Conservation (phyloP, 2,888 invertebrate genomes). For the Oscheius onirici region DNA sequence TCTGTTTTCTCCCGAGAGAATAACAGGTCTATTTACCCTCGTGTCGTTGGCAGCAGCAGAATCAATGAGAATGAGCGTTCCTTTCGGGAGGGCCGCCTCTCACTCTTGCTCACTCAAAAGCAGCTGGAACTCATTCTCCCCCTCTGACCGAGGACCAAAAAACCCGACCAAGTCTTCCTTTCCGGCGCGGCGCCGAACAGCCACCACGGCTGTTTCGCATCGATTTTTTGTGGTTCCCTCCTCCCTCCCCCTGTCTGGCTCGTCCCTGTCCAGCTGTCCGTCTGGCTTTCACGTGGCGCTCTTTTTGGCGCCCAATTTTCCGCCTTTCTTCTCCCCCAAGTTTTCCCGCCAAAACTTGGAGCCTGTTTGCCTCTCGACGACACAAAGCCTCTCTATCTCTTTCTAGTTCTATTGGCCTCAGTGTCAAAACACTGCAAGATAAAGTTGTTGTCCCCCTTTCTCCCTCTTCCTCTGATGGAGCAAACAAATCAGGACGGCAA, state of each 20-base stretch:
- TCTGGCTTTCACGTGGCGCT: slow-evolving; percentile 30
- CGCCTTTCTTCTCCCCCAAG: neutral
- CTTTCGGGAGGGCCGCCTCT: neutral
- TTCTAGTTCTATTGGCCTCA: neutral
- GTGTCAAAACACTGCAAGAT: no score
- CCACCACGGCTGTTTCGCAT: slow-evolving; percentile 2
- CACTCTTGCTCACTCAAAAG: no score
- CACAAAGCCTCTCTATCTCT: neutral
- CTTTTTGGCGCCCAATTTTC: slow-evolving; percentile 18
- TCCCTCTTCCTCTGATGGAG: neutral
- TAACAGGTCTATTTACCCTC: neutral
- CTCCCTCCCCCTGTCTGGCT: slow-evolving; percentile 15
- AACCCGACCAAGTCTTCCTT: slow-evolving; percentile 2
- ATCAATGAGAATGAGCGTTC: neutral
- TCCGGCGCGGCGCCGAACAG: neutral
- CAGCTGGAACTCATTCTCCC: no score
- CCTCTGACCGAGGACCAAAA: neutral
- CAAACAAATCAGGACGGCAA: no score
- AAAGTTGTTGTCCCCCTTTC: neutral
- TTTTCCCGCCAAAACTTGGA: neutral
- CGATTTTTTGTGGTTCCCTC: slow-evolving; percentile 19
- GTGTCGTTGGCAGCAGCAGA: neutral
- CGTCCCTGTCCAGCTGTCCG: slow-evolving; percentile 16
- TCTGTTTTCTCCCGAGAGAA: neutral
- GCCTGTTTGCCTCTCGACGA: neutral